Percentiles rank a stretch among this genome's conserved stretches.
Evolutionary conservation across 2,888 invertebrate genomes (phyloP).

Genomic region (Calliopum simillimum): DNA sequence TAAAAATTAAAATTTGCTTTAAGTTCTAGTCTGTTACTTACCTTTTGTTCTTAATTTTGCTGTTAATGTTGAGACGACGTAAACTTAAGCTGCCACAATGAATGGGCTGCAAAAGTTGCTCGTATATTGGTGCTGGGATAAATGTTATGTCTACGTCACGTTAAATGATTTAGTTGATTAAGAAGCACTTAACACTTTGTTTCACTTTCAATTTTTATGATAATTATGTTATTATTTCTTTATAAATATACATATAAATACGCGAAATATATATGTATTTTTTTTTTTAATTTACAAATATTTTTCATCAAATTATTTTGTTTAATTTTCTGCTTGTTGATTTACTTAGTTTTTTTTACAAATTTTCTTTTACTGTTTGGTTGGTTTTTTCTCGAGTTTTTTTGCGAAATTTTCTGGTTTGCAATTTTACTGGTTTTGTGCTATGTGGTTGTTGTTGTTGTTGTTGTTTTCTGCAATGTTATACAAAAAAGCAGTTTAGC

Average conservation of each 20-base stretch:
- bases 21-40: background rate
- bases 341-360: slow-evolving; percentile 32
- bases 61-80: background rate
- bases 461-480: slow-evolving; percentile 29
- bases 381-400: too few relatives aligned
- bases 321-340: too few relatives aligned
- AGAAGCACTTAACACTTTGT: too few relatives aligned
- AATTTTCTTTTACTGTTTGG: background rate
- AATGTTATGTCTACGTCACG: slow-evolving; percentile 49
- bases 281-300: too few relatives aligned
- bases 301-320: too few relatives aligned
- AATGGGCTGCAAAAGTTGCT: background rate
- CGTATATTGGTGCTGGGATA: background rate
- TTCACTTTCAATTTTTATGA: too few relatives aligned
- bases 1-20: slow-evolving; percentile 34
- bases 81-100: background rate
- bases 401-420: too few relatives aligned
- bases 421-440: slow-evolving; percentile 41
- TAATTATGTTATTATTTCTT: too few relatives aligned
- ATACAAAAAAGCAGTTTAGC: slow-evolving; percentile 30
- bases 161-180: slow-evolving; percentile 50
- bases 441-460: slow-evolving; percentile 26
- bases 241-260: too few relatives aligned
- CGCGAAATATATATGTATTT: too few relatives aligned
- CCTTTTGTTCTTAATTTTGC: background rate